These are phyloP conservation scores for Odobenus rosmarus DNA, from an alignment of 2,113 vertebrate species.

Conservation along the genomic window DNA sequence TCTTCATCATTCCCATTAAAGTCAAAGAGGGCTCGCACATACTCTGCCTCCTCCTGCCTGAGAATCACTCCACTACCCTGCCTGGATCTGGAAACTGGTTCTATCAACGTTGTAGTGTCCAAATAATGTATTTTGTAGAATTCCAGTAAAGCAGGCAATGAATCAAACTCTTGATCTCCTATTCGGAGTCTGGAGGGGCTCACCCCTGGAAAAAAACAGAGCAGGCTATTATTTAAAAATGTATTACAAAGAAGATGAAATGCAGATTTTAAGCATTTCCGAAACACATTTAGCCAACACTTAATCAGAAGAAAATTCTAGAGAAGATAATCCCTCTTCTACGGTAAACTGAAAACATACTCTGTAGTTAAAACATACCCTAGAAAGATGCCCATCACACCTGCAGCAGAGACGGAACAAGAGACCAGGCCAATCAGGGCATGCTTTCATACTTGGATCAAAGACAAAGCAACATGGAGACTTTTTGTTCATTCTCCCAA, in stretches of 20 bases:
- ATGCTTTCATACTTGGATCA: neutral
- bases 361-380: neutral
- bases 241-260: neutral
- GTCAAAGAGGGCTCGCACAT: constrained; percentile 97
- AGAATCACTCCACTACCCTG: constrained; percentile 91
- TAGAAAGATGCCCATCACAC: neutral
- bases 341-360: neutral
- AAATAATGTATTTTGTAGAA: constrained; percentile 99
- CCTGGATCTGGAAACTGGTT: constrained; percentile 95
- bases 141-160: constrained; percentile 96
- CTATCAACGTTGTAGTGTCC: constrained; percentile 99
- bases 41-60: constrained; percentile 93
- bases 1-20: constrained; percentile 99
- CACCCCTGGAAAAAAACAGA: constrained; percentile 87
- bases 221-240: constrained; percentile 74
- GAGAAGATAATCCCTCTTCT: neutral
- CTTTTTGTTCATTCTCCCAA: neutral
- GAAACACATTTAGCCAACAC: neutral
- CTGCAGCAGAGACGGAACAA: neutral
- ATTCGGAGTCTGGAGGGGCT: constrained; percentile 94
- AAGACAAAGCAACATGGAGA: neutral
- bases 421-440: neutral
- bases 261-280: constrained; percentile 41
- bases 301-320: neutral
- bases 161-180: constrained; percentile 99